Conservation (phyloP, 2,113 vertebrate species). For the Cyanocitta stelleri region DNA sequence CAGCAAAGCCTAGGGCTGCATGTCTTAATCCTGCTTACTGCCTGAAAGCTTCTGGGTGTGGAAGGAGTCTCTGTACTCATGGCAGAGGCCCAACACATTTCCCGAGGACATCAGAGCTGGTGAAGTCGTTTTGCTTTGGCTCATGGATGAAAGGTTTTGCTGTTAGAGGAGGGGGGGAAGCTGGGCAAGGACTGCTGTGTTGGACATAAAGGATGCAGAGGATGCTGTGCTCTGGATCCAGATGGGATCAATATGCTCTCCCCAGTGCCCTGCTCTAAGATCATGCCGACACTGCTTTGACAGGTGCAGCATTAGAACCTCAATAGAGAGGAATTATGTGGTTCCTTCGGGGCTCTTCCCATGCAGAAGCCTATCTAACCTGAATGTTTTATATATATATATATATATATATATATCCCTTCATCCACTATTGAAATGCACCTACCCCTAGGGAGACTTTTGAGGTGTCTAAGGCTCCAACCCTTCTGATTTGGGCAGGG, state of each 20-base stretch:
- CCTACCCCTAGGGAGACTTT: not conserved
- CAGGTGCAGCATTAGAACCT: slow-evolving; percentile 44
- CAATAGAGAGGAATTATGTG: slow-evolving; percentile 38
- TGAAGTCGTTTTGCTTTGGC: slow-evolving; percentile 29
- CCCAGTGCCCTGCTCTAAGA: not conserved
- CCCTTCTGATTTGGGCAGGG: slow-evolving; percentile 3
- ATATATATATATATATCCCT: not conserved
- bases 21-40: slow-evolving; percentile 40
- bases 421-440: slow-evolving; percentile 28
- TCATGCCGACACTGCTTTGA: not conserved
- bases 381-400: not conserved
- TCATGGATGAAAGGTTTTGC: slow-evolving; percentile 44
- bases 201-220: slow-evolving; percentile 16
- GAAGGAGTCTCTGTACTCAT: not conserved
- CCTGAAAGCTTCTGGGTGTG: slow-evolving; percentile 30
- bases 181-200: not conserved
- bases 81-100: slow-evolving; percentile 34
- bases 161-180: not conserved
- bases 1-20: not conserved
- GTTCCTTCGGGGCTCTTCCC: not conserved
- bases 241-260: slow-evolving; percentile 30
- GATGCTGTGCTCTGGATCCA: slow-evolving; percentile 3
- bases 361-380: slow-evolving; percentile 18
- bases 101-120: slow-evolving; percentile 31
- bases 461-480: slow-evolving; percentile 6